These are phyloP conservation scores for Ormyrus thymus DNA, from an alignment of 2,888 invertebrate species.

Conservation along the genomic window DNA sequence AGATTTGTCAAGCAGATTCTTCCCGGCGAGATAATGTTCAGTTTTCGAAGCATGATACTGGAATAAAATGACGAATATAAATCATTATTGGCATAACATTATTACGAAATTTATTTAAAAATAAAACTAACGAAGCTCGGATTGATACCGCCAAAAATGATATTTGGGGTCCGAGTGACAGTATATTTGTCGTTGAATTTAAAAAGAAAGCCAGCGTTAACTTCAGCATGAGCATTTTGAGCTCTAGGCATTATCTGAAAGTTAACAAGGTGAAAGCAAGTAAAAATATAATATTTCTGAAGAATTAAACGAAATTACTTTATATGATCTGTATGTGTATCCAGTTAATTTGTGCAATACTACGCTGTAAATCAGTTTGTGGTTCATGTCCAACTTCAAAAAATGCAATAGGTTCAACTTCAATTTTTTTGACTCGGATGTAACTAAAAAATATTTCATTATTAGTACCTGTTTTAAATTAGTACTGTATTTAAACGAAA, in stretches of 20 bases:
- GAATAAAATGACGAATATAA: slow-evolving; percentile 2
- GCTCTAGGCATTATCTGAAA: slow-evolving; percentile 83
- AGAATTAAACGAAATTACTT: slow-evolving; percentile 20
- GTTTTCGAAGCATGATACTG: slow-evolving; percentile 79
- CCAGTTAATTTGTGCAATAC: slow-evolving; percentile 66
- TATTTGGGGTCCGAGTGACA: slow-evolving; percentile 76
- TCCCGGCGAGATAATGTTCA: slow-evolving; percentile 76
- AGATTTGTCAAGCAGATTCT: slow-evolving; percentile 73
- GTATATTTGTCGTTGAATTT: slow-evolving; percentile 77
- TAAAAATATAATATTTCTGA: neutral
- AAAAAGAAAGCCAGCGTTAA: slow-evolving; percentile 85
- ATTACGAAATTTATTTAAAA: neutral
- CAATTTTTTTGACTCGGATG: slow-evolving; percentile 74
- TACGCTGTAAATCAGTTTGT: slow-evolving; percentile 72
- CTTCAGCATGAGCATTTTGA: slow-evolving; percentile 86
- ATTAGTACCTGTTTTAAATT: no score
- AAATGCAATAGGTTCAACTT: slow-evolving; percentile 77
- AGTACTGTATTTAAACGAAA: neutral
- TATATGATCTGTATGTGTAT: slow-evolving; percentile 29
- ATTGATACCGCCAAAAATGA: slow-evolving; percentile 77
- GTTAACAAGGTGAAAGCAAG: neutral
- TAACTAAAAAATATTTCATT: slow-evolving; percentile 59
- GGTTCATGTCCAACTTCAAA: slow-evolving; percentile 79
- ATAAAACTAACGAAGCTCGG: slow-evolving; percentile 70
- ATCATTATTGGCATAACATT: neutral